Evolutionary conservation across 23 tunicate species (phyloP).

Genomic region (Halocynthia aurantium): DNA sequence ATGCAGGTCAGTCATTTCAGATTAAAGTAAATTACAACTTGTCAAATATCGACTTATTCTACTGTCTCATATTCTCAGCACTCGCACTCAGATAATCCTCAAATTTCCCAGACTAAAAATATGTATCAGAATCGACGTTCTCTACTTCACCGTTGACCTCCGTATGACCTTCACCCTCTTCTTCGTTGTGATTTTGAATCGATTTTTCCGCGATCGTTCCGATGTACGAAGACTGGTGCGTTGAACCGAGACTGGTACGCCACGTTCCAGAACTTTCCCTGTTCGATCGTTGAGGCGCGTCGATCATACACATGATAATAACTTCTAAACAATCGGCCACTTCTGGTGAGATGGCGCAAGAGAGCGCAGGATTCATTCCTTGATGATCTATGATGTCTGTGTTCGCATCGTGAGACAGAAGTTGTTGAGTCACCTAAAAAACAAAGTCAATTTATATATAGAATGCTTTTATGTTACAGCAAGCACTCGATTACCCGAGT

Average conservation of each 20-base stretch:
- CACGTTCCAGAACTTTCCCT: not conserved
- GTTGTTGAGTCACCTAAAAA: constrained; percentile 20
- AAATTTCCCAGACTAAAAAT: not conserved
- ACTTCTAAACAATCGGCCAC: constrained; percentile 88
- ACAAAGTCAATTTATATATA: not conserved
- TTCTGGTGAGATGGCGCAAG: constrained; percentile 76
- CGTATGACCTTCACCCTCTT: constrained; percentile 3
- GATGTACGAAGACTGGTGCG: constrained; percentile 2
- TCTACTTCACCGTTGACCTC: constrained; percentile 25
- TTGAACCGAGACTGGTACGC: constrained; percentile 7
- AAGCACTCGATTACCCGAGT: too few species aligned
- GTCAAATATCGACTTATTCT: too few species aligned
- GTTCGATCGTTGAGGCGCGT: not conserved
- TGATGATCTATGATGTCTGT: constrained; percentile 55
- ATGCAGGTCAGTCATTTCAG: too few species aligned
- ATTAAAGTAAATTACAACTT: too few species aligned
- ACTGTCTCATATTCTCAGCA: too few species aligned
- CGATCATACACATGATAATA: constrained; percentile 62
- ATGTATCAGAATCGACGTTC: constrained; percentile 20
- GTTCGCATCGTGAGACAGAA: constrained; percentile 45
- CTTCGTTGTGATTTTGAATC: not conserved
- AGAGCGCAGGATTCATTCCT: constrained; percentile 72
- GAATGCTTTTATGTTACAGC: too few species aligned
- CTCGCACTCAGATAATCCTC: too few species aligned
- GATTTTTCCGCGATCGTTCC: not conserved